A percentile compares a stretch with the other conserved stretches of the same genome.
phyloP scores from a whole-genome alignment of 1,140 invertebrate genomes.

The Polyergus mexicanus region DNA sequence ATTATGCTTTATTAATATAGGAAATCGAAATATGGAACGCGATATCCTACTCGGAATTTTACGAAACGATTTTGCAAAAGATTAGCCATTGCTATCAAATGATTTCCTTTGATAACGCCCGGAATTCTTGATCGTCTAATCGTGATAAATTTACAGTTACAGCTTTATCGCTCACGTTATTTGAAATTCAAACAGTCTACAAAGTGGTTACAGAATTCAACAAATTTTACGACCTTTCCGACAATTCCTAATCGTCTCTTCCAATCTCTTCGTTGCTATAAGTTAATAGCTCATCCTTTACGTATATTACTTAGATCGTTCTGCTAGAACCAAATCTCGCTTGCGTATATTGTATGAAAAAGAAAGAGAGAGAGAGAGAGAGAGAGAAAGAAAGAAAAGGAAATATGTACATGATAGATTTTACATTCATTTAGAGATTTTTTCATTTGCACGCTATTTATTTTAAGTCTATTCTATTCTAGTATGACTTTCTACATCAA shows the following conservation, averaged over 20 bases:
- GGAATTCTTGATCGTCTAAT: background rate
- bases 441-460: background rate
- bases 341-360: background rate
- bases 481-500: background rate
- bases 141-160: constrained; percentile 39
- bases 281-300: constrained; percentile 48
- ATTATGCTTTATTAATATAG: constrained; percentile 13
- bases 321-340: background rate
- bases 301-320: background rate
- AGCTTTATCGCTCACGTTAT: constrained; percentile 36
- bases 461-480: background rate
- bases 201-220: constrained; percentile 37
- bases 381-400: no score
- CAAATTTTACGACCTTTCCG: constrained; percentile 38
- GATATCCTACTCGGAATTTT: constrained; percentile 6
- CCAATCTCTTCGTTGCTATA: constrained; percentile 37
- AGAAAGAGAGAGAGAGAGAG: no score
- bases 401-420: background rate
- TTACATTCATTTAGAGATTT: background rate
- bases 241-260: constrained; percentile 9
- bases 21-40: background rate
- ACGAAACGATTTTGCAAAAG: background rate
- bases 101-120: background rate
- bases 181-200: constrained; percentile 46
- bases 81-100: constrained; percentile 8